Evolutionary conservation across 2,888 invertebrate species (phyloP), one percentile per base, ranked within the genome.

Genomic region (Coronaproctus castanopsis): DNA sequence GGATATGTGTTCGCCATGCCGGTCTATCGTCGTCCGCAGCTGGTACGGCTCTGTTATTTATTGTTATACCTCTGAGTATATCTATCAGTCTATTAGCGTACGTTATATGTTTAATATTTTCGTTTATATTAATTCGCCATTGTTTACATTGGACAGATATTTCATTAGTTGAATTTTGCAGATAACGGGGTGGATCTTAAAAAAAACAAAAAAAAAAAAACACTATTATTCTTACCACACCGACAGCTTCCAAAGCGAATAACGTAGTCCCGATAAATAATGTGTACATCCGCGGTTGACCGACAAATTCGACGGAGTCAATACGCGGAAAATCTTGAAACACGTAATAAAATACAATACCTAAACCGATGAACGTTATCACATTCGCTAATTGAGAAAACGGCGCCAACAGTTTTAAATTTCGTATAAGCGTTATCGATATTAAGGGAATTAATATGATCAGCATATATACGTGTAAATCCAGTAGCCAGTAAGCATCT

Each of bases 211-310:
- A n/a, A n/a, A n/a, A n/a, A n/a, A n/a, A n/a, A n/a, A n/a, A n/a
- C n/a, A n/a, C n/a, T n/a, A n/a, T n/a, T n/a, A n/a, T 49, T 75
- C 82, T 77, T 69, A 85, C 85, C 73, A 85, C 83, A 21, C 85
- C 85, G 36, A 85, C 83, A 1, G 85, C 84, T 66, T 85, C 93
- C 66, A 93, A 78, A 0, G 93, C 88, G 71, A 91, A 95, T 60
- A 95, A 76, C 1, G 88, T 87, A 0, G 91, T 92, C 1, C 93
- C 92, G 69, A 92, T 87, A 70, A 83, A 92, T 18, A 91, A 73
- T 0, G 89, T 87, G 68, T 83, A 80, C 66, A 76, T 78, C 63
- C 70, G 66, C 0, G 75, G 64, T 2, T 77, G 69, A 0, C 77
- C 77, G 18, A 78, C 68, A 64, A 73, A 73, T 64, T 74, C 73